Conservation (phyloP, 35 echinoderm and acorn worm species). For the Heliocidaris tuberculata region DNA sequence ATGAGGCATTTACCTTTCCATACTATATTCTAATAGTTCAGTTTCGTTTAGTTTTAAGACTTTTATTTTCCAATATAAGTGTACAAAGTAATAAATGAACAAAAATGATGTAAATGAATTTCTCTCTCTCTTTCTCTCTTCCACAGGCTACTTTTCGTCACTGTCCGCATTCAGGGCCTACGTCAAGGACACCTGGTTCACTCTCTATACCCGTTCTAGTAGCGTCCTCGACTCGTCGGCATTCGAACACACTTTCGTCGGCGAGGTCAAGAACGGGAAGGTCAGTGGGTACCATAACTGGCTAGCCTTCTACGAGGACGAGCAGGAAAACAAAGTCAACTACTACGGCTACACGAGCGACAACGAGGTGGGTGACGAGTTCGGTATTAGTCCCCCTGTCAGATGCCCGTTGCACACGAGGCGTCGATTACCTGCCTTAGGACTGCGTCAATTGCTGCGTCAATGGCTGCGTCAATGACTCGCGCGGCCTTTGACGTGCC, state of each 20-base stretch:
- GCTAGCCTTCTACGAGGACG: conserved; percentile 71
- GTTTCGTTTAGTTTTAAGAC: no score
- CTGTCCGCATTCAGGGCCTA: neutral
- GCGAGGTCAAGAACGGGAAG: conserved; percentile 63
- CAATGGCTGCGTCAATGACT: no score
- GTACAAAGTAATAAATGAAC: neutral
- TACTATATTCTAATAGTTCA: no score
- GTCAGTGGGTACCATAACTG: conserved; percentile 91
- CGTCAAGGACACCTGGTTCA: conserved; percentile 64
- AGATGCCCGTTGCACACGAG: no score
- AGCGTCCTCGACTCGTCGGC: conserved; percentile 70
- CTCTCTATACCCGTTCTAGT: neutral
- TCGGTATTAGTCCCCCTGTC: no score
- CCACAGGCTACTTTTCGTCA: neutral
- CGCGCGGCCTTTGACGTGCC: no score
- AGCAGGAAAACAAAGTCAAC: conserved; percentile 52
- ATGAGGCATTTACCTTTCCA: no score
- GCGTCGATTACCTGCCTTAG: no score
- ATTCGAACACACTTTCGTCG: conserved; percentile 89
- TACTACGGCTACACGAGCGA: conserved; percentile 70
- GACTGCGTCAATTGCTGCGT: no score
- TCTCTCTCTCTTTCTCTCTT: neutral
- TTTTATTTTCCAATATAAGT: neutral
- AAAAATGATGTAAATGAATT: no score
- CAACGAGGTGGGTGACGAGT: conserved; percentile 52